A percentile compares a stretch with the other conserved stretches of the same genome.
These are phyloP conservation scores for Syritta pipiens DNA, from an alignment of 2,888 invertebrate species.

Conservation along the genomic window DNA sequence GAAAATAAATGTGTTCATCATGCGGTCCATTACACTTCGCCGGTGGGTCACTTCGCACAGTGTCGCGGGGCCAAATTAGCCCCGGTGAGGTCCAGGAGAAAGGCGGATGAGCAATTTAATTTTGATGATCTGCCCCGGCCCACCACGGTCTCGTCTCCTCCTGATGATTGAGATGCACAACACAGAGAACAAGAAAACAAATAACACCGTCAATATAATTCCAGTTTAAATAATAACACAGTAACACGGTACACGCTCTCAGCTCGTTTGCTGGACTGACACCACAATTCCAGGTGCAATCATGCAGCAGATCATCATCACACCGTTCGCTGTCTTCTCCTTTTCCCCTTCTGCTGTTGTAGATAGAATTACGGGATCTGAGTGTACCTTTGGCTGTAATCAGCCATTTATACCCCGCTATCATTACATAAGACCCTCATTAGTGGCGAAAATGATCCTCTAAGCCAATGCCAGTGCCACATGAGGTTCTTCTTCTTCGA, in stretches of 20 bases:
- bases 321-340: too few species aligned
- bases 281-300: slow-evolving; percentile 45
- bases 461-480: slow-evolving; percentile 13
- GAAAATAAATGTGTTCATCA: too few species aligned
- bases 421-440: slow-evolving; percentile 46
- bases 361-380: slow-evolving; percentile 41
- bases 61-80: too few species aligned
- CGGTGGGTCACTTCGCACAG: too few species aligned
- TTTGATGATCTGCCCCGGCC: too few species aligned
- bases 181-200: slow-evolving; percentile 28
- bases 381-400: slow-evolving; percentile 20
- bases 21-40: too few species aligned
- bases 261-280: slow-evolving; percentile 25
- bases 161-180: slow-evolving; percentile 2
- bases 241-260: background rate
- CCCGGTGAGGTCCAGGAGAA: too few species aligned
- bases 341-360: too few species aligned
- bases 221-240: slow-evolving; percentile 44
- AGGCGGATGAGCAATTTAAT: too few species aligned
- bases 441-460: slow-evolving; percentile 35
- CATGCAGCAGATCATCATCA: slow-evolving; percentile 46
- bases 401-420: slow-evolving; percentile 21
- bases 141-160: background rate
- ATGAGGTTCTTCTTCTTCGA: slow-evolving; percentile 15
- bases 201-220: slow-evolving; percentile 33